Evolutionary conservation across 2,113 vertebrate species (phyloP).

Genomic region (Sinosuthora webbiana): DNA sequence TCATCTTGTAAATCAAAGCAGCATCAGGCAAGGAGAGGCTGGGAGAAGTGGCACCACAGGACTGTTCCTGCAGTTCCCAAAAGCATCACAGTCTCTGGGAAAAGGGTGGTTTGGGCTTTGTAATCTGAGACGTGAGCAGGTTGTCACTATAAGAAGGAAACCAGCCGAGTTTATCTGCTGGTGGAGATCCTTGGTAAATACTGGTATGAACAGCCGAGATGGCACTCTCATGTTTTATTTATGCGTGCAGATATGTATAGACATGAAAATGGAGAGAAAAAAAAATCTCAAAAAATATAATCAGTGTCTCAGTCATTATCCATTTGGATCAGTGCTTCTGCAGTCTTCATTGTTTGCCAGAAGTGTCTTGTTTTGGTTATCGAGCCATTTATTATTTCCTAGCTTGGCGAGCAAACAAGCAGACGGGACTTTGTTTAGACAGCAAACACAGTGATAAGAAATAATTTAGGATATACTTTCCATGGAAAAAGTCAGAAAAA

Average conservation of each 20-base stretch:
- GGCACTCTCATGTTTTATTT: background rate
- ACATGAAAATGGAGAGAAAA: background rate
- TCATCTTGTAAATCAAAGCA: background rate
- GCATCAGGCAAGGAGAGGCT: background rate
- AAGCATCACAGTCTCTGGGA: background rate
- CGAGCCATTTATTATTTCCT: background rate
- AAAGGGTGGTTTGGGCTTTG: background rate
- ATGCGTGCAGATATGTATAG: background rate
- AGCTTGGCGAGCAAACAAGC: background rate
- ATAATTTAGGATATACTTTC: background rate
- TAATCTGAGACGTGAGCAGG: background rate
- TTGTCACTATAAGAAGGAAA: background rate
- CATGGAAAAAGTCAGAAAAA: background rate
- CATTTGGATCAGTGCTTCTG: background rate
- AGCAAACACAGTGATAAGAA: background rate
- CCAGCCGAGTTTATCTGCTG: background rate
- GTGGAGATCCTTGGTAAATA: background rate
- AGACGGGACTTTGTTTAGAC: background rate
- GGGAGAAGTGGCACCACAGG: background rate
- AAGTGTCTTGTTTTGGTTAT: background rate
- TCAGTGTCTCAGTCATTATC: background rate
- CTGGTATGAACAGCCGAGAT: background rate
- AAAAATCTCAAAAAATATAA: background rate
- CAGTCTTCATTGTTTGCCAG: background rate
- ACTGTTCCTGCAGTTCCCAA: background rate